Evolutionary conservation across 2,797 vertebrate species (phyloP).

Genomic region (Tragopan temminckii): DNA sequence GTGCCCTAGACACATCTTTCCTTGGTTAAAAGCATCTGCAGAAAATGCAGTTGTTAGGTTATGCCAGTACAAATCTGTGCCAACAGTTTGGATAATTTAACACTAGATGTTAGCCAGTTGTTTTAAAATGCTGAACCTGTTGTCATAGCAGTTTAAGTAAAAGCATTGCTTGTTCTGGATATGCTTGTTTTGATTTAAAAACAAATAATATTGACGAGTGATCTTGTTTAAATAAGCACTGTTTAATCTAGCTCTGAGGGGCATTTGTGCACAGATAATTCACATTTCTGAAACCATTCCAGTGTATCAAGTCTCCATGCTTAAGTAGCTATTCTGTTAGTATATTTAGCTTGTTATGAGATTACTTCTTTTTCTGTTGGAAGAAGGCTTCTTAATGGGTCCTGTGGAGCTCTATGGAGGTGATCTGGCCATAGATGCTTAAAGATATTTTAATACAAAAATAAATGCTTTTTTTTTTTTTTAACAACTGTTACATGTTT

Average conservation of each 20-base stretch:
- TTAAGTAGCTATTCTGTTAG: background rate
- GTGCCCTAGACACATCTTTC: background rate
- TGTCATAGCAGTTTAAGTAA: background rate
- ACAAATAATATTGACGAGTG: background rate
- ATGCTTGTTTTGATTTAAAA: background rate
- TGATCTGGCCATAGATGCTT: background rate
- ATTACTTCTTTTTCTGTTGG: background rate
- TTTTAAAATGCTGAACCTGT: background rate
- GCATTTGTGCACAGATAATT: no score
- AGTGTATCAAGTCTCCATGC: background rate
- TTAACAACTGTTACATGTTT: background rate
- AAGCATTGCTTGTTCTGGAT: background rate
- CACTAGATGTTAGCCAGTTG: rapidly evolving
- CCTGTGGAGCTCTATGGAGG: background rate
- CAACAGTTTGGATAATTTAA: background rate
- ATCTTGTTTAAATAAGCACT: background rate
- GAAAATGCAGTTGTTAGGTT: background rate
- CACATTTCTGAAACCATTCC: background rate
- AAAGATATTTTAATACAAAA: background rate
- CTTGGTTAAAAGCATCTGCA: rapidly evolving
- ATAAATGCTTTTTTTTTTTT: background rate
- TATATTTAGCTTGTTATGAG: background rate
- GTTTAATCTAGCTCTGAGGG: background rate
- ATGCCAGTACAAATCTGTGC: background rate
- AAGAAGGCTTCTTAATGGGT: background rate